Evolutionary conservation across 2,113 vertebrate species (phyloP).

Genomic region (Brachypteracias leptosomus): DNA sequence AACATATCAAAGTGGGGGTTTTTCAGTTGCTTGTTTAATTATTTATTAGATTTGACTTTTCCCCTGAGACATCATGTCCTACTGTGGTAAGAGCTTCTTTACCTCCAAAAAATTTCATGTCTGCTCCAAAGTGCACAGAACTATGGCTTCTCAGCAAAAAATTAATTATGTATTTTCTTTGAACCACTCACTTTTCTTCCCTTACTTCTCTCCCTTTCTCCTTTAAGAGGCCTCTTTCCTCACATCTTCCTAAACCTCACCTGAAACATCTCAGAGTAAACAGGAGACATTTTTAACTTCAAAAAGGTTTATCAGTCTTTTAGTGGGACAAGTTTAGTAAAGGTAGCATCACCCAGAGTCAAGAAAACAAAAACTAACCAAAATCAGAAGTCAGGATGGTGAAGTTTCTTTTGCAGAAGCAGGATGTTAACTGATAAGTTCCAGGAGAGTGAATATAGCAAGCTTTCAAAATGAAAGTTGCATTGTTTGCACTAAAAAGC

Average conservation of each 20-base stretch:
- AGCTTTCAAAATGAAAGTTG: neutral
- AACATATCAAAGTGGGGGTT: neutral
- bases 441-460: neutral
- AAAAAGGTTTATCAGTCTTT: neutral
- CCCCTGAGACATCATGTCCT: neutral
- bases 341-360: neutral
- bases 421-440: neutral
- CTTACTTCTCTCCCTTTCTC: neutral
- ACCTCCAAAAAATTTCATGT: neutral
- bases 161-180: neutral
- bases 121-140: neutral
- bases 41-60: neutral
- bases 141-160: neutral
- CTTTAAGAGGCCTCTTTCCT: neutral
- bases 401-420: neutral
- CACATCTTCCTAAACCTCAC: neutral
- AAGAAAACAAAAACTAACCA: neutral
- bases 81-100: neutral
- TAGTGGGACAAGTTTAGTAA: neutral
- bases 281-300: neutral
- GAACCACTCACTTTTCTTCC: neutral
- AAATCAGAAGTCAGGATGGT: neutral
- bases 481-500: neutral
- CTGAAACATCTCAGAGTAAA: neutral
- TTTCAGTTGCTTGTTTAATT: neutral